Evolutionary conservation across 2,113 vertebrate genomes (phyloP).

Genomic region (Catagonus wagneri): DNA sequence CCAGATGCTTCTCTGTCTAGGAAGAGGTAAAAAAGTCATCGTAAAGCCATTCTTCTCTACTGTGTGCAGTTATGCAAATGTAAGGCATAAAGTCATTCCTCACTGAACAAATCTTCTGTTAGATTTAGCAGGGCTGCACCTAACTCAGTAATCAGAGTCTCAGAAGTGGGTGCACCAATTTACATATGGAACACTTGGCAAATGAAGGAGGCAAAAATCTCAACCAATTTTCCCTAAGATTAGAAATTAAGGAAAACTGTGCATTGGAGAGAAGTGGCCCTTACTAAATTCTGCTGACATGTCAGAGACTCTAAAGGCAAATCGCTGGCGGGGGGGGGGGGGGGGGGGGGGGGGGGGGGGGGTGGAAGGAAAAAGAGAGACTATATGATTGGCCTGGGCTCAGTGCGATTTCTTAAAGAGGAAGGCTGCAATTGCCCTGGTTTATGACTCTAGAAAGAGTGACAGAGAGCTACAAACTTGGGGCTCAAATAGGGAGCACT

Average conservation of each 20-base stretch:
- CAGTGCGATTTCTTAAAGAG: neutral
- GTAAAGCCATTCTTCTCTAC: constrained; percentile 26
- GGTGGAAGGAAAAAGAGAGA: neutral
- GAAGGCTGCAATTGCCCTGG: neutral
- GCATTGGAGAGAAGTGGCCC: neutral
- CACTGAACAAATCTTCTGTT: constrained; percentile 37
- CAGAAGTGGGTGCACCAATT: neutral
- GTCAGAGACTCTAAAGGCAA: neutral
- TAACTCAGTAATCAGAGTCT: constrained; percentile 51
- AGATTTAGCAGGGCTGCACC: constrained; percentile 38
- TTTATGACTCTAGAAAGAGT: neutral
- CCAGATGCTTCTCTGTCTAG: constrained; percentile 75
- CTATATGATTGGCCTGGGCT: neutral
- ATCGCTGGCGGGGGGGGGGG: neutral
- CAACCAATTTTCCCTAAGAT: neutral
- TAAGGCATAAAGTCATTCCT: constrained; percentile 51
- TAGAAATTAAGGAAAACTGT: constrained; percentile 18
- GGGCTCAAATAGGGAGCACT: neutral
- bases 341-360: too few species aligned
- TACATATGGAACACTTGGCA: neutral
- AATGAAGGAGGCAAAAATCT: constrained; percentile 25
- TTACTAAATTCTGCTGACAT: neutral
- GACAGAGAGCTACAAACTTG: neutral
- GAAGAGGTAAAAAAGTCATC: constrained; percentile 70
- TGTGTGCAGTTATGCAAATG: constrained; percentile 48